A percentile compares a stretch with the other conserved stretches of the same genome.
Conservation (phyloP, 2,888 invertebrate species). For the Nasonovia ribisnigri region DNA sequence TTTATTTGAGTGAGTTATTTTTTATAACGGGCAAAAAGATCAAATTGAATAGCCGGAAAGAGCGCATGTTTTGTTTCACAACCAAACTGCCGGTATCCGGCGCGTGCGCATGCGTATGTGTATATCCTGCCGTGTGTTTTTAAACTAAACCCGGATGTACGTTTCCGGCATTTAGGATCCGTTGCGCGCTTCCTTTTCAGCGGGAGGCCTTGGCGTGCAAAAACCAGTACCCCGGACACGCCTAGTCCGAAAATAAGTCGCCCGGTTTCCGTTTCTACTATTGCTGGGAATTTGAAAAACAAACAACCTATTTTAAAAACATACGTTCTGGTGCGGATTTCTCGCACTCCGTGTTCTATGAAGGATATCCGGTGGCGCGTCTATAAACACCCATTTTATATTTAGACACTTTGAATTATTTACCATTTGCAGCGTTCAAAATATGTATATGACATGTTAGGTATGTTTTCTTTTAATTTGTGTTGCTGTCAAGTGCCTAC, state of each 20-base stretch:
- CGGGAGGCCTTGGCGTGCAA: conserved; percentile 49
- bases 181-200: conserved; percentile 47
- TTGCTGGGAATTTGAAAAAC: conserved; percentile 54
- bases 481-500: not conserved
- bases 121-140: conserved; percentile 58
- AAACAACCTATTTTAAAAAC: conserved; percentile 62
- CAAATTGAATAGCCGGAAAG: conserved; percentile 61
- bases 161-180: conserved; percentile 64
- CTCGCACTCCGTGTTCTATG: conserved; percentile 15
- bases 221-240: conserved; percentile 59
- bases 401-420: conserved; percentile 54
- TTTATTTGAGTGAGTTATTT: conserved; percentile 27
- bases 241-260: conserved; percentile 64
- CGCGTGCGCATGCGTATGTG: conserved; percentile 28
- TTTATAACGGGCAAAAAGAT: conserved; percentile 37
- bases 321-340: conserved; percentile 51
- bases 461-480: conserved; percentile 39
- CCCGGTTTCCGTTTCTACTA: conserved; percentile 53
- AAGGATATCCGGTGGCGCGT: conserved; percentile 61
- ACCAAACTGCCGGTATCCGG: conserved; percentile 62
- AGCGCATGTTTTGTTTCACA: conserved; percentile 55
- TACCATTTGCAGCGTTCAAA: conserved; percentile 11
- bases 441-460: not conserved
- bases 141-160: conserved; percentile 56
- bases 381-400: conserved; percentile 61